A percentile compares a stretch with the other conserved stretches of the same genome.
phyloP scores from a whole-genome alignment of 2,113 vertebrate genomes.

The Phalacrocorax brasilianus region DNA sequence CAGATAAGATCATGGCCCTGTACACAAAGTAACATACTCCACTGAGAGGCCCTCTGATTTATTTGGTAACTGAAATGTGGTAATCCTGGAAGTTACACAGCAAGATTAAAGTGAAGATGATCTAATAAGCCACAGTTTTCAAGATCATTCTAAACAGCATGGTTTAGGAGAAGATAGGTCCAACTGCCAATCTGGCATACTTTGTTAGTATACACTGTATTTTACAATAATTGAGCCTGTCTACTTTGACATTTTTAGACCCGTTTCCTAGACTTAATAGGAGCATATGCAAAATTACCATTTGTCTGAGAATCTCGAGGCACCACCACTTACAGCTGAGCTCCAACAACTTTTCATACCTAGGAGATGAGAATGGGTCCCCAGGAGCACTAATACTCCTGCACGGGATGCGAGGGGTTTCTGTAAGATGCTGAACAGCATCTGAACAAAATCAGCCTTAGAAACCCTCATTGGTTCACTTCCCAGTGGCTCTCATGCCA shows the following conservation, averaged over 20 bases:
- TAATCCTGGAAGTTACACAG: background rate
- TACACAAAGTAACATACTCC: background rate
- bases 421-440: background rate
- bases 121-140: background rate
- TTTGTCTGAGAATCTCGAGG: background rate
- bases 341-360: background rate
- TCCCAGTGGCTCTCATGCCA: background rate
- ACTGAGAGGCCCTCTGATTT: background rate
- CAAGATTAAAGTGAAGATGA: background rate
- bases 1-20: background rate
- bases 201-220: background rate
- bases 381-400: background rate
- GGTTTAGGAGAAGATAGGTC: background rate
- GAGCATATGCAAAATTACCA: background rate
- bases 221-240: background rate
- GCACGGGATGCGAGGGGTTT: rapidly evolving
- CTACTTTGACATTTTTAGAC: background rate
- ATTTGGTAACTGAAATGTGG: background rate
- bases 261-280: background rate
- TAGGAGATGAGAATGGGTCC: background rate
- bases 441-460: background rate
- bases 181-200: background rate
- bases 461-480: background rate
- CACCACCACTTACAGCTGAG: background rate
- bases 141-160: background rate